phyloP scores from a whole-genome alignment of 2,113 vertebrate species.

The Albula goreensis region DNA sequence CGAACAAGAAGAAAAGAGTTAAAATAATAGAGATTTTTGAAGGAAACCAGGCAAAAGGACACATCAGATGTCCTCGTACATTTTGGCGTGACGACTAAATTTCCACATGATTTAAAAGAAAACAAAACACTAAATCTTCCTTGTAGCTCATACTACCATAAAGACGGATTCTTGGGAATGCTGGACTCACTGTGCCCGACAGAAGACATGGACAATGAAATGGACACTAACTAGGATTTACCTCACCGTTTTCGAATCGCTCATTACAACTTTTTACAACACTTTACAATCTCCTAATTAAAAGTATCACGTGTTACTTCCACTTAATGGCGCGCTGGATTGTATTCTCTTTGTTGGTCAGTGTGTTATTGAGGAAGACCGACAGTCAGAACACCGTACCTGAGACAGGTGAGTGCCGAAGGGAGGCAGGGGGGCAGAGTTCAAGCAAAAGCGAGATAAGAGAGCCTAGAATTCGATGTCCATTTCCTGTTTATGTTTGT shows the following conservation, averaged over 20 bases:
- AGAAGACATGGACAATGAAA: slow-evolving; percentile 12
- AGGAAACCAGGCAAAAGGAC: background rate
- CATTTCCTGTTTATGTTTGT: background rate
- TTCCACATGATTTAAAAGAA: background rate
- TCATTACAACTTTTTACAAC: background rate
- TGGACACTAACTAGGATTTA: background rate
- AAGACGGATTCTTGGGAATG: background rate
- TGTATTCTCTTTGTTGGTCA: slow-evolving; percentile 43
- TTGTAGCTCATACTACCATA: background rate
- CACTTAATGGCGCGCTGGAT: slow-evolving; percentile 34
- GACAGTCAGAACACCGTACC: slow-evolving; percentile 15
- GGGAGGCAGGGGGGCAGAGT: background rate
- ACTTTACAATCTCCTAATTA: background rate
- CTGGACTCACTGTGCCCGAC: background rate
- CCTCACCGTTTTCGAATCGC: background rate
- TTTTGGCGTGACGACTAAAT: background rate
- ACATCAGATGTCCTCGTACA: background rate
- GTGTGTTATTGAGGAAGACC: slow-evolving; percentile 28
- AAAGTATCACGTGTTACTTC: background rate
- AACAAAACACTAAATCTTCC: background rate
- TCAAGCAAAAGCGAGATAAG: background rate
- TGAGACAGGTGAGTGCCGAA: slow-evolving; percentile 39
- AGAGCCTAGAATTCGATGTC: slow-evolving; percentile 1
- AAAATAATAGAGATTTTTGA: background rate
- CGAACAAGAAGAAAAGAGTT: background rate